A percentile compares a stretch with the other conserved stretches of the same genome.
Conservation (phyloP, 2,113 vertebrate species). For the Brachirus orientalis region DNA sequence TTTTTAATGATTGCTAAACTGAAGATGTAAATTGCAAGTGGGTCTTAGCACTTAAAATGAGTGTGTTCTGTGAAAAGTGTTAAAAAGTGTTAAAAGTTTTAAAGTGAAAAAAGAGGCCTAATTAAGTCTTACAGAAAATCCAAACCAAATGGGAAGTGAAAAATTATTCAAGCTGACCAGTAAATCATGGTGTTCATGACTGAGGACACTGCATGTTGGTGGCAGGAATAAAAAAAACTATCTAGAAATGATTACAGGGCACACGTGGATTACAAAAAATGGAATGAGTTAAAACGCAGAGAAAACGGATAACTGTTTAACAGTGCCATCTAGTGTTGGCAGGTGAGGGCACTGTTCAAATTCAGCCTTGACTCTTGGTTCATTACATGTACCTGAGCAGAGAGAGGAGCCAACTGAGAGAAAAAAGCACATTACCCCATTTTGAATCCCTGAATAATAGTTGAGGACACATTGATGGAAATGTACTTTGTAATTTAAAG, state of each 20-base stretch:
- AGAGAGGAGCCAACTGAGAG: background rate
- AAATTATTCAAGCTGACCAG: constrained; percentile 9
- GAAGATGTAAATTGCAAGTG: background rate
- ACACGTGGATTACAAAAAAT: constrained; percentile 16
- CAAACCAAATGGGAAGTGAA: background rate
- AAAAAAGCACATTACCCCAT: constrained; percentile 31
- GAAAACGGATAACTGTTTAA: constrained; percentile 51
- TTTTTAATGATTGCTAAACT: background rate
- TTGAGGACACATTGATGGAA: constrained; percentile 73
- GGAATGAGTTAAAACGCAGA: background rate
- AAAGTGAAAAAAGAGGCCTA: background rate
- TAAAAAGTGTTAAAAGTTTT: background rate
- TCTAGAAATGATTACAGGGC: constrained; percentile 5
- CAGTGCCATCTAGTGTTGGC: constrained; percentile 70
- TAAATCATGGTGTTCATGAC: background rate
- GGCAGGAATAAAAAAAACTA: constrained; percentile 19
- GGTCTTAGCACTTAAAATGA: background rate
- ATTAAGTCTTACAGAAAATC: background rate
- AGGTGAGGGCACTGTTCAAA: background rate
- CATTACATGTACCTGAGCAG: constrained; percentile 34
- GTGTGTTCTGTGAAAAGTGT: too few relatives aligned
- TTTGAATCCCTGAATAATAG: constrained; percentile 52
- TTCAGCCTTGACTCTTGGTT: background rate
- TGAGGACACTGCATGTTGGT: constrained; percentile 15
- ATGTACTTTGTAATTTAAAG: constrained; percentile 70